Base-by-base conservation (phyloP, 1,140 invertebrate genomes). In the Heliconius eleuchia region DNA sequence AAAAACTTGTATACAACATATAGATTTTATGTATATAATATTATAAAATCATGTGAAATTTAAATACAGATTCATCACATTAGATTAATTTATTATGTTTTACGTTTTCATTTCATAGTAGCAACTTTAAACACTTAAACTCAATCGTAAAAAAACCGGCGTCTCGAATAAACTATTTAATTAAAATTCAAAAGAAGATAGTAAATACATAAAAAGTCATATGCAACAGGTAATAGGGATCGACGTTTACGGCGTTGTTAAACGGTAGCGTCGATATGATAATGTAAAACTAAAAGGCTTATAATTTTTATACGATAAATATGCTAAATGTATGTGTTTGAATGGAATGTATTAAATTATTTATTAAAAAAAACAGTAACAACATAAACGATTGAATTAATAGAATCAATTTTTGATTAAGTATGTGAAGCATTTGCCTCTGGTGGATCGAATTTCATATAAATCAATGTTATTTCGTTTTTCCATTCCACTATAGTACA, bases 221-320 rank as follows among this genome's bases (percentile, higher is more conserved):
- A 30, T 66, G 55, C 23, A 60, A 23, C n/a, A 27, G 3, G 13
- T 66, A 66, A 30, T 11, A 66, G 11, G 1, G 30, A 30, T 60
- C 30, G 13, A 66, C 60, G 9, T 66, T 66, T 66, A 66, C 60
- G 60, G 27, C 23, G 23, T 66, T 66, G 13, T 66, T 11, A 27
- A 16, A 66, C 60, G 27, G 60, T 66, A 66, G 60, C 60, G 60
- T 27, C 23, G 60, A 66, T 66, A 66, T 66, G 23, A 66, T 27
- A 66, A 66, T 30, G 23, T 16, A 1, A 66, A 66, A 66, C 60
- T 30, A 66, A 66, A 30, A 66, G 11, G 27, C 60, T 66, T 66
- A 23, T 66, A 66, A 66, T 66, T 66, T 66, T 66, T 16, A 66
- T 66, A 11, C 4, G 11, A 66, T 66, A 30, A 66, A 66, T 27